Base-by-base conservation (phyloP, 2,888 invertebrate species). In the Platerodrilus igneus region DNA sequence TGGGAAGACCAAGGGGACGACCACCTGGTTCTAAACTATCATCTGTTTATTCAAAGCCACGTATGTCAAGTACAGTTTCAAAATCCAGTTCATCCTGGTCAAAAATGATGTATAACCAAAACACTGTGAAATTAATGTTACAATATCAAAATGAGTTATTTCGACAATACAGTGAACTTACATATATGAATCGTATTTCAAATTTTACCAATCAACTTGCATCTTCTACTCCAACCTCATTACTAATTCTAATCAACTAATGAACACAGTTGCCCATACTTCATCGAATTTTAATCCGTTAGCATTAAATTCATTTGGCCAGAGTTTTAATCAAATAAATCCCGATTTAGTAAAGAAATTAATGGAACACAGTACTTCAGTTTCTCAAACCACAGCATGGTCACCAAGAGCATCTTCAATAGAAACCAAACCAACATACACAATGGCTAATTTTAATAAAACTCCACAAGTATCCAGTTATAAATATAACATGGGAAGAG, bases 1-100 rank as follows among this genome's bases (percentile, higher is more conserved):
- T 58, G n/a, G 70, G 71, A 6, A 60, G 73, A 45, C 73, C 74
- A 0, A 59, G 74, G 8, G 75, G 75, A 20, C 66, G 74, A 2
- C 74, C 75, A 1, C 73, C 74, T 0, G 67, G 73, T 53, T 60
- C 67, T 1, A 49, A 55, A 36, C 47, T 40, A 34, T 60, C 53
- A 3, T 60, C 55, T 4, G 61, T 53, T 47, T 48, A 43, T 34
- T 59, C 52, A 47, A 52, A 45, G 16, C 59, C 53, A 35, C 60
- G 56, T 50, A 63, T 46, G 37, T 63, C 55, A 40, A 58, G 50
- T 41, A 54, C 59, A 2, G 52, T 47, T 15, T 16, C 43, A 6
- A 35, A 52, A 11, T 43, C 51, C 8, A 39, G 35, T 19, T 52
- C 52, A 21, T 41, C 44, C 3, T 65, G 62, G 62, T 58, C 56